These are phyloP conservation scores for Neogale vison DNA, from an alignment of 2,113 vertebrate genomes.

Conservation along the genomic window DNA sequence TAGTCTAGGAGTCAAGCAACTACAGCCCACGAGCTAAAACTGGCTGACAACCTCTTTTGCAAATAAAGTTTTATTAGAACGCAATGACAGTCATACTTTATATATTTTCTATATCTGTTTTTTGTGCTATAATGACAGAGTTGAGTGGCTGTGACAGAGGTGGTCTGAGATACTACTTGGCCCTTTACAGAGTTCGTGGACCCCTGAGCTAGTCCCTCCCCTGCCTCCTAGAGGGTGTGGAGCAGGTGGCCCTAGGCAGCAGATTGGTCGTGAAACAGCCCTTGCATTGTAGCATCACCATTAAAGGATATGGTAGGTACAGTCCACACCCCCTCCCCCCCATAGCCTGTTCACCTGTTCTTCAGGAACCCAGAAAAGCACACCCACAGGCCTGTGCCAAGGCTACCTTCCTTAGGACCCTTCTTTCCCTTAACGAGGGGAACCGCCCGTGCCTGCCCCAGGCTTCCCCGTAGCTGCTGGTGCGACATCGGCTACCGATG, in stretches of 20 bases:
- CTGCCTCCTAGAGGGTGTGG: background rate
- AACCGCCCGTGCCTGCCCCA: background rate
- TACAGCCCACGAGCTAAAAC: background rate
- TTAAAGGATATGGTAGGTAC: background rate
- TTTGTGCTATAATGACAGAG: background rate
- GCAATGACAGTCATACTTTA: background rate
- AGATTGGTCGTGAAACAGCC: background rate
- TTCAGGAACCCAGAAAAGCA: background rate
- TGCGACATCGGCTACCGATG: background rate
- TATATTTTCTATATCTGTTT: background rate
- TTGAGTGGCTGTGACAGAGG: background rate
- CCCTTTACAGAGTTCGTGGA: background rate
- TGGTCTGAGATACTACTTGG: background rate
- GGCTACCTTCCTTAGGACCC: background rate
- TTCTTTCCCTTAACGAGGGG: background rate
- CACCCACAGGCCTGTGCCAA: background rate
- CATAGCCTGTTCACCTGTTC: background rate
- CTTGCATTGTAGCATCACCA: background rate
- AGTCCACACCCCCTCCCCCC: rapidly evolving
- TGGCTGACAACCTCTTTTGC: background rate
- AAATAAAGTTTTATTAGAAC: conserved; percentile 41
- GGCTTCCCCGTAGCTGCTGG: background rate
- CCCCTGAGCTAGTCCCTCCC: background rate
- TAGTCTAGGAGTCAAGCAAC: background rate
- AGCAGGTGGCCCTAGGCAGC: background rate